Percentiles rank a stretch among this genome's conserved stretches.
phyloP scores from a whole-genome alignment of 2,797 vertebrate species.

The Melanotaenia boesemani region DNA sequence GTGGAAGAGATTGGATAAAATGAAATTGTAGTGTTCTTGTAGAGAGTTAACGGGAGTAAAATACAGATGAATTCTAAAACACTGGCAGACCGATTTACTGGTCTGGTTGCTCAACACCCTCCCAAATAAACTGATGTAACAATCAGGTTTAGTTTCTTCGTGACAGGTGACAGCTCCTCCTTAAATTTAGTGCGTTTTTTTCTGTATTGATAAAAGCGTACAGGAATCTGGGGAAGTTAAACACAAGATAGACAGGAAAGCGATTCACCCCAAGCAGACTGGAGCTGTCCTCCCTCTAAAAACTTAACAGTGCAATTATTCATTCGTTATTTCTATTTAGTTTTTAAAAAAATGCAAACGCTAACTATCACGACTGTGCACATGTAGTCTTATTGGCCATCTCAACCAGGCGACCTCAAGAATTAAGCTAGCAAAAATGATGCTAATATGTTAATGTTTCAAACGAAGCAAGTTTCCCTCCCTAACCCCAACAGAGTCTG shows the following conservation, averaged over 20 bases:
- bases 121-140: not conserved
- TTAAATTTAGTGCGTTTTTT: not conserved
- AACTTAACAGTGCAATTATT: not conserved
- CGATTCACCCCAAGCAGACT: not conserved
- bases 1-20: conserved; percentile 7
- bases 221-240: not conserved
- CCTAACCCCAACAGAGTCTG: too few species aligned
- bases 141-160: not conserved
- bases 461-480: too few species aligned
- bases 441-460: too few species aligned
- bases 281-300: not conserved
- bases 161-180: not conserved
- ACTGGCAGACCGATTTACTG: not conserved
- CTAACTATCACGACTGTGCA: too few species aligned
- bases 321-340: not conserved
- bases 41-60: conserved; percentile 19
- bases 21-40: conserved; percentile 4
- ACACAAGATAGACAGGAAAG: not conserved
- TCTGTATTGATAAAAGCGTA: not conserved
- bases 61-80: conserved; percentile 10
- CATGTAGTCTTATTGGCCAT: too few species aligned
- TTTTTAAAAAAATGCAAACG: too few species aligned
- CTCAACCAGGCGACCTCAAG: too few species aligned
- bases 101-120: conserved; percentile 19
- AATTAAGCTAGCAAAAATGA: too few species aligned